Base-by-base conservation (phyloP, 2,797 vertebrate species). In the Danio kyathit region DNA sequence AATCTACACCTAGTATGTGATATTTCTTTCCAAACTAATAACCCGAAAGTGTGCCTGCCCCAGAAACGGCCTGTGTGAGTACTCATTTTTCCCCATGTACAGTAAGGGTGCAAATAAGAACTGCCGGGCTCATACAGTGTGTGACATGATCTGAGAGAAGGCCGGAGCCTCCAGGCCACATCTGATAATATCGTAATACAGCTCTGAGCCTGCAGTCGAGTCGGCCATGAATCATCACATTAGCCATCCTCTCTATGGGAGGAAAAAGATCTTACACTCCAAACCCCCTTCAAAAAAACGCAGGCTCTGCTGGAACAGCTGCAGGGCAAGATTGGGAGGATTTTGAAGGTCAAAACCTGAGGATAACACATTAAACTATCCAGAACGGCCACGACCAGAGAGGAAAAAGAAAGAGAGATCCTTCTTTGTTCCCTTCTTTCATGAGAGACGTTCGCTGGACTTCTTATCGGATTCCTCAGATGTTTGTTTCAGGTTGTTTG, bases 291-390 rank as follows among this genome's bases (percentile, higher is more conserved):
- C 29, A 29, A 73, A 78, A 29, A 29, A 29, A 29, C 1, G 29
- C 29, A 29, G 29, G 29, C 29, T 73, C 70, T 82, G 67, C 79
- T 83, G 88, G 87, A 87, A 88, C 76, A 88, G 88, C 89, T 86
- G 76, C 85, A 88, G 73, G 64, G 86, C 79, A 87, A 89, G 89
- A 92, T 88, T 91, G 89, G 86, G 90, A 90, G 90, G 88, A 60
- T 87, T 83, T 82, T 91, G 93, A 93, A 94, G 92, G 91, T 91
- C 92, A 93, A 90, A 91, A 92, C 92, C 86, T 90, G 88, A 88
- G 87, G 88, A 91, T 61, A 82, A 89, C 87, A 88, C 84, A 87
- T 90, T 91, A 91, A 90, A 89, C 88, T 64, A 14, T 71, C 49
- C 59, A 38, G 16, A 80, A 70, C 69, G 79, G 60, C 48, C 38